A percentile compares a stretch with the other conserved stretches of the same genome.
These are phyloP conservation scores for Dasyurus viverrinus DNA, from an alignment of 2,113 vertebrate genomes.

Conservation along the genomic window DNA sequence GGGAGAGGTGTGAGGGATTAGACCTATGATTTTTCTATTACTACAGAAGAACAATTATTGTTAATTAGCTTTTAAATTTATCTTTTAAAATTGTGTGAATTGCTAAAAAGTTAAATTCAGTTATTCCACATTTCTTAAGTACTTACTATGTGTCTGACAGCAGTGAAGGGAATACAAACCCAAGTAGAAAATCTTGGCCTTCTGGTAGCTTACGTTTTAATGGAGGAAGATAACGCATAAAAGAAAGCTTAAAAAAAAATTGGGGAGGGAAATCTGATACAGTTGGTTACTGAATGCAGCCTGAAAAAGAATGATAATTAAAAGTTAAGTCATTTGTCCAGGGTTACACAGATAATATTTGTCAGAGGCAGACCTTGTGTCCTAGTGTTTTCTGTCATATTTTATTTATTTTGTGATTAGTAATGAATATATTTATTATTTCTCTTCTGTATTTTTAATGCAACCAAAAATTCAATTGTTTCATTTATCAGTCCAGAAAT, in stretches of 20 bases:
- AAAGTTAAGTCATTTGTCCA: not conserved
- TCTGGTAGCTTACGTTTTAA: not conserved
- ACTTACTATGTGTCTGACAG: not conserved
- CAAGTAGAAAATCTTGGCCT: not conserved
- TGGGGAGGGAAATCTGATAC: not conserved
- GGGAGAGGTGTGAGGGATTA: not conserved
- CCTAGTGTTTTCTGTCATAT: not conserved
- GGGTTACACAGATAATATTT: not conserved
- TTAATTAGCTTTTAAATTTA: not conserved
- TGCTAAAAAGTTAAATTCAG: not conserved
- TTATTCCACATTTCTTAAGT: not conserved
- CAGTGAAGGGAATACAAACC: not conserved
- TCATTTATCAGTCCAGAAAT: not conserved
- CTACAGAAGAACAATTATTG: not conserved
- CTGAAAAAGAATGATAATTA: not conserved
- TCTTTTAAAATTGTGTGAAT: not conserved
- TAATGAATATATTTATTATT: no score
- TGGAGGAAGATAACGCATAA: no score
- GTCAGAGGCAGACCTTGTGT: no score
- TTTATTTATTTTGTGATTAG: not conserved
- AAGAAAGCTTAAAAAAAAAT: not conserved
- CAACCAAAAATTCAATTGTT: not conserved
- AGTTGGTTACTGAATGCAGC: not conserved
- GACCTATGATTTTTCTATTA: not conserved
- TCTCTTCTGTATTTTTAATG: not conserved